phyloP scores from a whole-genome alignment of 2,113 vertebrate species.

The Manacus vitellinus region DNA sequence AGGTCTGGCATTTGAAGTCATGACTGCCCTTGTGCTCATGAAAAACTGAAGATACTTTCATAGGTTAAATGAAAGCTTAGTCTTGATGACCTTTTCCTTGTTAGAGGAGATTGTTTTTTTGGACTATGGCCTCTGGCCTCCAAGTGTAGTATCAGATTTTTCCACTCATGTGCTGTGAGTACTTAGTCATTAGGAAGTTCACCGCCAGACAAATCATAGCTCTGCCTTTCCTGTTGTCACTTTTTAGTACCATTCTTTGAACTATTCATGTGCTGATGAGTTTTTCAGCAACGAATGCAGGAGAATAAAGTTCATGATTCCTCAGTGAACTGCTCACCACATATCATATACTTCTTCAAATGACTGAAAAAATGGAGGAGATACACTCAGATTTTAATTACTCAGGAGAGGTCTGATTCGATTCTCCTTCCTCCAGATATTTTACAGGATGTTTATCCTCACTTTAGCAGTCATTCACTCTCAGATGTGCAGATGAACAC shows the following conservation, averaged over 20 bases:
- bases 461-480: background rate
- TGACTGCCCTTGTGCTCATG: background rate
- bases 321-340: background rate
- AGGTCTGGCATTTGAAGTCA: slow-evolving; percentile 18
- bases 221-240: slow-evolving; percentile 59
- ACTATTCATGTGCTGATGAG: slow-evolving; percentile 15
- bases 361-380: background rate
- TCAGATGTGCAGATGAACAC: background rate
- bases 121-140: slow-evolving; percentile 41
- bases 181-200: slow-evolving; percentile 41
- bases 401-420: background rate
- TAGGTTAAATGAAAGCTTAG: slow-evolving; percentile 19
- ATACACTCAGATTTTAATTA: background rate
- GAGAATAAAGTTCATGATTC: background rate
- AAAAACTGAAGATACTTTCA: slow-evolving; percentile 19
- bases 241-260: slow-evolving; percentile 49
- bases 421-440: background rate
- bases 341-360: background rate
- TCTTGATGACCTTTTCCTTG: slow-evolving; percentile 45
- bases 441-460: background rate
- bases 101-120: slow-evolving; percentile 13
- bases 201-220: slow-evolving; percentile 9
- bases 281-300: background rate
- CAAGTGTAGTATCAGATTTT: slow-evolving; percentile 41
- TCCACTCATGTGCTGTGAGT: slow-evolving; percentile 23